A percentile compares a stretch with the other conserved stretches of the same genome.
These are phyloP conservation scores for Acronicta psi DNA, from an alignment of 2,888 invertebrate genomes.

Conservation along the genomic window DNA sequence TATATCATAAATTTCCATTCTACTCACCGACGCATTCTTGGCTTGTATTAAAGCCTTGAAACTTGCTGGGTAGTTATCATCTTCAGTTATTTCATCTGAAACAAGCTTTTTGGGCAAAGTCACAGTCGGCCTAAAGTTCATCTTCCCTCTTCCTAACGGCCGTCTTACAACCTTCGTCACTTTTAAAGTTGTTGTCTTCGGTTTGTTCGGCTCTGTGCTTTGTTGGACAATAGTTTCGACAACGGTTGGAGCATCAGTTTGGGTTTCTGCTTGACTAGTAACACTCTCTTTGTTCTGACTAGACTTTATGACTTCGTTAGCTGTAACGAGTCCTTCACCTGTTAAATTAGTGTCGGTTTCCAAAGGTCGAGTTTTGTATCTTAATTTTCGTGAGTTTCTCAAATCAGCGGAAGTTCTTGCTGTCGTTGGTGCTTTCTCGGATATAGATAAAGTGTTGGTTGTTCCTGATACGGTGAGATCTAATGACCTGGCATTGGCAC, in stretches of 20 bases:
- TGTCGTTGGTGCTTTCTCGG: conserved; percentile 75
- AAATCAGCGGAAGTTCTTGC: conserved; percentile 71
- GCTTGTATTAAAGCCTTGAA: conserved; percentile 91
- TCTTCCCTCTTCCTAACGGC: conserved; percentile 70
- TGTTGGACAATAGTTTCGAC: conserved; percentile 65
- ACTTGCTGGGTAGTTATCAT: conserved; percentile 91
- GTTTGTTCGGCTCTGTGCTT: conserved; percentile 69
- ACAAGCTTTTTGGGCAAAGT: conserved; percentile 62
- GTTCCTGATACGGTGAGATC: conserved; percentile 80
- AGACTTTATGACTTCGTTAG: conserved; percentile 76
- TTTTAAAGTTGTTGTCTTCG: conserved; percentile 70
- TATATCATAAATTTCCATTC: background rate
- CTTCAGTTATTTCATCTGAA: conserved; percentile 88
- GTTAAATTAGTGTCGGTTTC: conserved; percentile 83
- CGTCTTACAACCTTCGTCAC: conserved; percentile 74
- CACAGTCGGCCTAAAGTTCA: conserved; percentile 64
- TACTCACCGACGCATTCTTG: conserved; percentile 86
- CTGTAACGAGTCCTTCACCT: conserved; percentile 72
- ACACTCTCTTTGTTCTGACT: conserved; percentile 75
- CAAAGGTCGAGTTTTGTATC: conserved; percentile 73
- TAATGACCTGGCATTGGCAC: conserved; percentile 68
- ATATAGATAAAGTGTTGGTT: conserved; percentile 73
- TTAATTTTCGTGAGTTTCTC: conserved; percentile 76
- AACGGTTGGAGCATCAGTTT: conserved; percentile 60
- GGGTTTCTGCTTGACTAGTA: conserved; percentile 78